Conservation (phyloP, 2,113 vertebrate genomes). For the Burhinus bistriatus region DNA sequence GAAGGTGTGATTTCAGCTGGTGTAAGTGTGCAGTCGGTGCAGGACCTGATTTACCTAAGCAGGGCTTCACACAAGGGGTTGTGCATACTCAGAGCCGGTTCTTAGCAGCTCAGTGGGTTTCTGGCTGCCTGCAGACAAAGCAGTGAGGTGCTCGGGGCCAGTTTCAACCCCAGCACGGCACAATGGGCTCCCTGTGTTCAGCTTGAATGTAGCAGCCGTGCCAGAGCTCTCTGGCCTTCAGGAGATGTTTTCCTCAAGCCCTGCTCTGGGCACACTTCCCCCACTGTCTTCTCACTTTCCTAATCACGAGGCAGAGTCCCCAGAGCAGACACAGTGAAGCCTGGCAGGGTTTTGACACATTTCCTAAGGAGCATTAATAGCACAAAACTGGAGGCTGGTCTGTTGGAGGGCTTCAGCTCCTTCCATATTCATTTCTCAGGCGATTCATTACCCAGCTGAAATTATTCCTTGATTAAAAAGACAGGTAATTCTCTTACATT, state of each 20-base stretch:
- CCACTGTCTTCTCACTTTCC: not conserved
- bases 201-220: not conserved
- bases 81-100: not conserved
- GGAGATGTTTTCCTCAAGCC: not conserved
- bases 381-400: not conserved
- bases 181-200: not conserved
- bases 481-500: not conserved
- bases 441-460: not conserved
- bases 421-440: not conserved
- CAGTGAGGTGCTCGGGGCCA: not conserved
- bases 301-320: not conserved
- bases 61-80: not conserved
- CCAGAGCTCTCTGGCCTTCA: not conserved
- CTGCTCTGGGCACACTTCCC: not conserved
- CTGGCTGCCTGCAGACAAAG: not conserved
- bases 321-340: not conserved
- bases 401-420: not conserved
- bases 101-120: not conserved
- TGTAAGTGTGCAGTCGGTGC: not conserved
- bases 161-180: not conserved
- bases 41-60: not conserved
- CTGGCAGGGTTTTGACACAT: not conserved
- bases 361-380: not conserved
- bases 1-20: not conserved
- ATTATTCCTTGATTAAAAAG: not conserved